Conservation (phyloP, 2,797 vertebrate genomes). For the Sparus aurata region DNA sequence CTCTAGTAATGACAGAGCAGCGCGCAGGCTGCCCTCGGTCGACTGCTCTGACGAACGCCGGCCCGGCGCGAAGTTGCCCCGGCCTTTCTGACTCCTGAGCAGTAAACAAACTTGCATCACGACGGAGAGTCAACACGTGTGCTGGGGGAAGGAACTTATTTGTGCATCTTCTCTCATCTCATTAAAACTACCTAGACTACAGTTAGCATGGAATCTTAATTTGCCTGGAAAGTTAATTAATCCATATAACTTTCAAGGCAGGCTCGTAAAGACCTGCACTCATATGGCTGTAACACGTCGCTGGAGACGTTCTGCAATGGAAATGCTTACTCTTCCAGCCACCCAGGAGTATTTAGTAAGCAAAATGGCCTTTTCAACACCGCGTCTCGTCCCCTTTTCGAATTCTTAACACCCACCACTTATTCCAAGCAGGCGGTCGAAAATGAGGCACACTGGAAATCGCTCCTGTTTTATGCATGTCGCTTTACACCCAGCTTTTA, state of each 20-base stretch:
- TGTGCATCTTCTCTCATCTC: conserved; percentile 73
- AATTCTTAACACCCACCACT: conserved; percentile 69
- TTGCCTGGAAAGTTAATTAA: conserved; percentile 81
- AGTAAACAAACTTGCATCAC: conserved; percentile 47
- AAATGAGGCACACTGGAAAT: conserved; percentile 81
- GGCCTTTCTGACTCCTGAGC: conserved; percentile 1
- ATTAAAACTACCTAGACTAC: conserved; percentile 70
- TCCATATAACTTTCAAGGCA: conserved; percentile 79
- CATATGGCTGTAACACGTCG: conserved; percentile 67
- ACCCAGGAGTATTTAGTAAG: conserved; percentile 81
- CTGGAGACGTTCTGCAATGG: conserved; percentile 74
- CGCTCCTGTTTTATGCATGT: conserved; percentile 79
- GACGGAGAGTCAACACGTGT: conserved; percentile 35
- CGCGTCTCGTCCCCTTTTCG: conserved; percentile 71
- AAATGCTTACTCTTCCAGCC: conserved; percentile 80
- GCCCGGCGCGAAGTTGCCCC: conserved; percentile 30
- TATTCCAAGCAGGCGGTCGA: conserved; percentile 76
- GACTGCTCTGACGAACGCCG: conserved; percentile 43
- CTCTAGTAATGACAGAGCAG: conserved; percentile 79
- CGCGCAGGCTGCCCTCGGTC: conserved; percentile 52
- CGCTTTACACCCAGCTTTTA: conserved; percentile 84
- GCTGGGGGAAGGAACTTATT: conserved; percentile 42
- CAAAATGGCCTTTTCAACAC: conserved; percentile 79
- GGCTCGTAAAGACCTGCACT: conserved; percentile 71
- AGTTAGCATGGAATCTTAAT: conserved; percentile 80